Percentiles rank a stretch among this genome's conserved stretches.
Evolutionary conservation across 2,797 vertebrate species (phyloP).

Genomic region (Parambassis ranga): DNA sequence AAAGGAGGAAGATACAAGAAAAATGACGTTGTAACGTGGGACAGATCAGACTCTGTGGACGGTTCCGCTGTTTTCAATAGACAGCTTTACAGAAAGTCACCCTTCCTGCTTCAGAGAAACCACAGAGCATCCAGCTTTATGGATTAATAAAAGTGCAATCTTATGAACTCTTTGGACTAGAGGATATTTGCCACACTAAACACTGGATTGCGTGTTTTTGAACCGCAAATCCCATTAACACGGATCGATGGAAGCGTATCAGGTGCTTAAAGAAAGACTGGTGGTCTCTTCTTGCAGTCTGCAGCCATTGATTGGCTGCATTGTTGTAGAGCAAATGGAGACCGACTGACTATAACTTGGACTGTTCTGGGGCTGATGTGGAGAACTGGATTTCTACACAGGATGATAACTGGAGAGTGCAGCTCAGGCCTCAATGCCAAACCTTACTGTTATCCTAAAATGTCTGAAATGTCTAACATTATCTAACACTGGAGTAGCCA

Average conservation of each 20-base stretch:
- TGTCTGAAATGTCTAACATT: slow-evolving; percentile 52
- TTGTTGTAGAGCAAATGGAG: slow-evolving; percentile 9
- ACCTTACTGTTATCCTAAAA: slow-evolving; percentile 48
- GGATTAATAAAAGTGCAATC: slow-evolving; percentile 63
- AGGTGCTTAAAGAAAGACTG: slow-evolving; percentile 5
- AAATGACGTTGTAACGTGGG: slow-evolving; percentile 11
- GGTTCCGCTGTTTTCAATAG: background rate
- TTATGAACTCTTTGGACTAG: slow-evolving; percentile 36
- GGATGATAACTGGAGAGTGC: slow-evolving; percentile 46
- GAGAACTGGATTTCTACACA: slow-evolving; percentile 56
- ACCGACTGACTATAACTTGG: slow-evolving; percentile 1
- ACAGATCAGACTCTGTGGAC: slow-evolving; percentile 2
- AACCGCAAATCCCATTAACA: slow-evolving; percentile 22
- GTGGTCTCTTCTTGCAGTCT: background rate
- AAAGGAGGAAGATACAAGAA: slow-evolving; percentile 23
- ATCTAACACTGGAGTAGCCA: slow-evolving; percentile 70
- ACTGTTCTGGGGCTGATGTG: slow-evolving; percentile 1
- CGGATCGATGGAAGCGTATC: slow-evolving; percentile 11
- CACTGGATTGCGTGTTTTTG: slow-evolving; percentile 52
- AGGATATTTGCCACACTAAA: slow-evolving; percentile 47
- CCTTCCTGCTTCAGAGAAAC: slow-evolving; percentile 26
- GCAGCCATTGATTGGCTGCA: slow-evolving; percentile 57
- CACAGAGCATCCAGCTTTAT: slow-evolving; percentile 10
- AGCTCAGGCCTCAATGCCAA: slow-evolving; percentile 56
- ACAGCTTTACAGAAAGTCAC: background rate